Conservation (phyloP, 2,797 vertebrate species). For the Gephyroberyx darwinii region DNA sequence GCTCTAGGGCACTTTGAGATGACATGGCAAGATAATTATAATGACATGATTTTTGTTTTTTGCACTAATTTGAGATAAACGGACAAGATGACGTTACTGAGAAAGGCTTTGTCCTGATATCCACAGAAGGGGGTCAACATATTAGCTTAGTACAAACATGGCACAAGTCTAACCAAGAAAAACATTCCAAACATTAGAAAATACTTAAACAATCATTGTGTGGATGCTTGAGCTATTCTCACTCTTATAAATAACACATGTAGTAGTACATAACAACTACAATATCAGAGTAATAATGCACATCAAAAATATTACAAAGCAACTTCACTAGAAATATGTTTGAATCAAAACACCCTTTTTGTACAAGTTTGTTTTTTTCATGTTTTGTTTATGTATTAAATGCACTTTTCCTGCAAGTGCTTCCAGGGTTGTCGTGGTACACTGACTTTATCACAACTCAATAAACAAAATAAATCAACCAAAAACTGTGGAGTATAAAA, state of each 20-base stretch:
- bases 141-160: constrained; percentile 59
- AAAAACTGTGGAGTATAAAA: constrained; percentile 65
- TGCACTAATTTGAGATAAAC: constrained; percentile 26
- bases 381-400: constrained; percentile 61
- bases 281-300: constrained; percentile 82
- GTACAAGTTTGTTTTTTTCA: constrained; percentile 32
- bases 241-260: constrained; percentile 88
- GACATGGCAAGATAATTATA: constrained; percentile 22
- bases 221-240: constrained; percentile 75
- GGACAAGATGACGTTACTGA: not conserved
- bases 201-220: constrained; percentile 66
- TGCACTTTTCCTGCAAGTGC: constrained; percentile 81
- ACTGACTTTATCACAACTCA: constrained; percentile 59
- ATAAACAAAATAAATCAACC: constrained; percentile 51
- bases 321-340: constrained; percentile 83
- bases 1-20: constrained; percentile 52
- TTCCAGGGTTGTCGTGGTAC: constrained; percentile 71
- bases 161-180: constrained; percentile 59
- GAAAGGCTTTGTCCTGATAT: not conserved
- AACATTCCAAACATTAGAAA: constrained; percentile 74
- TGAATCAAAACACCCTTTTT: constrained; percentile 62
- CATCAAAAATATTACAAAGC: constrained; percentile 82
- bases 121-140: constrained; percentile 31
- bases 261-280: constrained; percentile 79
- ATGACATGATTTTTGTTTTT: not conserved